phyloP scores from a whole-genome alignment of 2,113 vertebrate genomes.

The Pongo abelii region DNA sequence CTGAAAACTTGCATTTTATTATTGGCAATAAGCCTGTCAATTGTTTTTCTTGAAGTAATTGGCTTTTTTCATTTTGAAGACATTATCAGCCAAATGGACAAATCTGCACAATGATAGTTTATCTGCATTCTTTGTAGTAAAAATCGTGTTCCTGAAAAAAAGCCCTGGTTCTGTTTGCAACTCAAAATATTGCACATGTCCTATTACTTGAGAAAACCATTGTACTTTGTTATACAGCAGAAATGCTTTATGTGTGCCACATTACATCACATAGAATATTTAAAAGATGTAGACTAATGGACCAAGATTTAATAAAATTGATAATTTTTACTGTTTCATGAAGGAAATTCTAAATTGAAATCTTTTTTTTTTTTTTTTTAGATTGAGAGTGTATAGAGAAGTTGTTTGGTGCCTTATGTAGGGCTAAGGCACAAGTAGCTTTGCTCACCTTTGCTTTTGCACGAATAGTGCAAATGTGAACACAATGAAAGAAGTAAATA shows the following conservation, averaged over 20 bases:
- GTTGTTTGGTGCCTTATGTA: background rate
- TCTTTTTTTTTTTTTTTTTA: background rate
- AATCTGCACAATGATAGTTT: background rate
- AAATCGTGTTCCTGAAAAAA: background rate
- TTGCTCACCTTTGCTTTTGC: background rate
- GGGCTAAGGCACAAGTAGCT: background rate
- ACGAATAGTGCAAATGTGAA: background rate
- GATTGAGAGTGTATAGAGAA: background rate
- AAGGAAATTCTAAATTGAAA: background rate
- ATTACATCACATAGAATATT: background rate
- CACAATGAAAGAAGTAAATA: background rate
- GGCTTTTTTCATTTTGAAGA: slow-evolving; percentile 12
- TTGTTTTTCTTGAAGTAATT: background rate
- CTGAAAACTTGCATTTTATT: background rate
- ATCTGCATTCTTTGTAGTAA: background rate
- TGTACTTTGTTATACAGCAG: background rate
- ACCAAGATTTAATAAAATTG: background rate
- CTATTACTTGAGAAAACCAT: background rate
- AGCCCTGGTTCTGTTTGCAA: background rate
- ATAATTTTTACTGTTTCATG: background rate
- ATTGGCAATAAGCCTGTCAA: background rate
- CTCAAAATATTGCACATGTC: background rate
- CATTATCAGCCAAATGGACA: background rate
- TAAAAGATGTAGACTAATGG: background rate
- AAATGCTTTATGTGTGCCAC: background rate